These are phyloP conservation scores for Falco concolor DNA, from an alignment of 2,797 vertebrate genomes.

Conservation along the genomic window DNA sequence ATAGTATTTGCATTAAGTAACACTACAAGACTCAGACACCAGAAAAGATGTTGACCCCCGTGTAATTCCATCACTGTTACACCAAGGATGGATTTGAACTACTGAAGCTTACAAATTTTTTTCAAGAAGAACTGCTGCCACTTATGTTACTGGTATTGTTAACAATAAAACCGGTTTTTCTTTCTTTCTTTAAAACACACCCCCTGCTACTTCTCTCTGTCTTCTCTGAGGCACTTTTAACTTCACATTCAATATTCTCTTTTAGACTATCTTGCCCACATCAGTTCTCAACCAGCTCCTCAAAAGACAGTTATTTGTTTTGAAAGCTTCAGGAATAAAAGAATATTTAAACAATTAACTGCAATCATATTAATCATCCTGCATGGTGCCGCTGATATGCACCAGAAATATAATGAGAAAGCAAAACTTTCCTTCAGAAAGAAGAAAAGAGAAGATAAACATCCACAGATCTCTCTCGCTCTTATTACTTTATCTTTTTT, in stretches of 20 bases:
- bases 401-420: constrained; percentile 6
- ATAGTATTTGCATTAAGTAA: neutral
- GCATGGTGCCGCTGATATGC: neutral
- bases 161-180: neutral
- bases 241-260: neutral
- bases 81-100: neutral
- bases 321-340: constrained; percentile 3
- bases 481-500: constrained; percentile 31
- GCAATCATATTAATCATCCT: neutral
- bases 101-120: neutral
- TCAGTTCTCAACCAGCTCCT: neutral
- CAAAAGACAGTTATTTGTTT: neutral
- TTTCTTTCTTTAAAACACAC: neutral
- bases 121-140: neutral
- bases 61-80: neutral
- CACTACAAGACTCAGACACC: neutral
- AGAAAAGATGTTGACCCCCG: neutral
- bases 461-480: neutral
- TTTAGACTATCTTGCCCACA: neutral
- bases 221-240: neutral
- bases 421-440: neutral
- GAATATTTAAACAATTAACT: constrained; percentile 38
- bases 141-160: neutral
- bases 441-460: neutral
- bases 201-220: neutral